A percentile compares a stretch with the other conserved stretches of the same genome.
Conservation (phyloP, 2,797 vertebrate species). For the Fratercula arctica region DNA sequence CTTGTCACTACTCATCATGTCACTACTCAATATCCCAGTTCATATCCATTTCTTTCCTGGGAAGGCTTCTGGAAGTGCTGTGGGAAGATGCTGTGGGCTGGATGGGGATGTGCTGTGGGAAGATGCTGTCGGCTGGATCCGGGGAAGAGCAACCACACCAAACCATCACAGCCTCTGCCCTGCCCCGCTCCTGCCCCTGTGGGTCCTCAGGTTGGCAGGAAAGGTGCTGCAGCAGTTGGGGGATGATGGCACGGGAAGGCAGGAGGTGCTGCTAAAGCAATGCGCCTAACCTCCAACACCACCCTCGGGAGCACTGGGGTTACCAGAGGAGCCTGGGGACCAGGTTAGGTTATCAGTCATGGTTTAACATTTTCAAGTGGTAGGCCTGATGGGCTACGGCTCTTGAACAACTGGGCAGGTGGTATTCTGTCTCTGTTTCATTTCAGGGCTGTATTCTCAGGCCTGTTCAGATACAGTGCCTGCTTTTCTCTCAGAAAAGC, state of each 20-base stretch:
- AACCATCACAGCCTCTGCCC: neutral
- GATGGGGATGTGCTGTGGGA: neutral
- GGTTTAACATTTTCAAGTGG: neutral
- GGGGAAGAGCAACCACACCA: neutral
- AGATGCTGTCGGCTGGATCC: no score
- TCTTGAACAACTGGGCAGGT: neutral
- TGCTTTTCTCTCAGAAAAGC: neutral
- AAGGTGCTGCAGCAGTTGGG: neutral
- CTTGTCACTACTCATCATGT: neutral
- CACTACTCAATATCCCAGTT: neutral
- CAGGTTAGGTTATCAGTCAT: neutral
- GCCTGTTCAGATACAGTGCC: neutral
- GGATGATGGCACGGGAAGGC: neutral
- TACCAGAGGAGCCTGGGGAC: neutral
- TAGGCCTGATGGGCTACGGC: neutral
- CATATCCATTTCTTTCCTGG: neutral
- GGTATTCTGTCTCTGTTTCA: neutral
- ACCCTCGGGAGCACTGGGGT: neutral
- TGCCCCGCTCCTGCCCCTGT: neutral
- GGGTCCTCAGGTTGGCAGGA: neutral
- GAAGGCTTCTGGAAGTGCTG: neutral
- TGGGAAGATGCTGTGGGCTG: neutral
- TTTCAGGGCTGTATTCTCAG: neutral
- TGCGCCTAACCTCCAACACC: neutral
- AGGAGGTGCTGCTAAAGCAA: neutral